phyloP scores from a whole-genome alignment of 2,113 vertebrate genomes.

The Garra rufa region DNA sequence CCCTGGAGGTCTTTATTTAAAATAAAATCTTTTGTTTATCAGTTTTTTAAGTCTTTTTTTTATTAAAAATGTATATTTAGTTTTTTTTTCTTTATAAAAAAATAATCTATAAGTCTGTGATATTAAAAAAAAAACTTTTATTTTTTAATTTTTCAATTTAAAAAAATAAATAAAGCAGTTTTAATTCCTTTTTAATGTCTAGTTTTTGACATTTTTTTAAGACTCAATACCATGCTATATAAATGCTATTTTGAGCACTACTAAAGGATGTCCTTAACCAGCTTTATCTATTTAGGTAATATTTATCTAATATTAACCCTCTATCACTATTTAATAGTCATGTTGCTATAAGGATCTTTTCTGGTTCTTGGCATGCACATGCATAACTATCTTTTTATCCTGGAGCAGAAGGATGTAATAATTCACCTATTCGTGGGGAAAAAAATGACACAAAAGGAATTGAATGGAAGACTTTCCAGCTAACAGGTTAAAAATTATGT shows the following conservation, averaged over 20 bases:
- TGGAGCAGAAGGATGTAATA: constrained; percentile 46
- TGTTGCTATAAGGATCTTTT: neutral
- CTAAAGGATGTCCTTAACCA: neutral
- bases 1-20: too few relatives aligned
- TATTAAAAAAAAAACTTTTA: too few relatives aligned
- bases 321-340: neutral
- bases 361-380: neutral
- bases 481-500: neutral
- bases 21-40: too few relatives aligned
- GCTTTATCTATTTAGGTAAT: constrained; percentile 11
- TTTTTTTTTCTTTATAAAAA: too few relatives aligned
- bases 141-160: too few relatives aligned
- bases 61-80: too few relatives aligned
- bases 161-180: too few relatives aligned
- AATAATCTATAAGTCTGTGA: too few relatives aligned
- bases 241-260: too few relatives aligned
- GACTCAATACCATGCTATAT: neutral
- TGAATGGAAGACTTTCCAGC: neutral
- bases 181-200: neutral
- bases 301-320: constrained; percentile 32
- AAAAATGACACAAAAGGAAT: neutral
- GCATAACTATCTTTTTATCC: neutral
- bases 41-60: too few relatives aligned
- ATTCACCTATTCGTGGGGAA: neutral
- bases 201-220: neutral